Evolutionary conservation across 2,888 invertebrate genomes (phyloP).

Genomic region (Cephus spinipes): DNA sequence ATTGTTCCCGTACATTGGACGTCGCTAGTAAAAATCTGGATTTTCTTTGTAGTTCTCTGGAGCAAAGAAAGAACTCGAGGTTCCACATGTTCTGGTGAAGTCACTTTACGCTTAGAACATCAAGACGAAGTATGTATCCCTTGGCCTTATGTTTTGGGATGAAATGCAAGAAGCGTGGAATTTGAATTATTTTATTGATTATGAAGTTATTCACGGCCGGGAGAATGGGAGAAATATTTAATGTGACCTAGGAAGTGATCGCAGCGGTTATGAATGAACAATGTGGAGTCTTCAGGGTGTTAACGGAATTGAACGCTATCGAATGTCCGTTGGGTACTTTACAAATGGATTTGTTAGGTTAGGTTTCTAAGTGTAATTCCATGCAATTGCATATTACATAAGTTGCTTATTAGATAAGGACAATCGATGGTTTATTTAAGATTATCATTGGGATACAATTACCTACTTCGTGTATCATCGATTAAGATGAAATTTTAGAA

Average conservation of each 20-base stretch:
- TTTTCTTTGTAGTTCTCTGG: neutral
- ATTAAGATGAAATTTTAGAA: neutral
- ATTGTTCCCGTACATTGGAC: neutral
- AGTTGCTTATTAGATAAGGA: neutral
- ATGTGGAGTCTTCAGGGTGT: neutral
- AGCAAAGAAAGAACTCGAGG: neutral
- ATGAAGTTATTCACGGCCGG: neutral
- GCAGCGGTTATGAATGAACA: neutral
- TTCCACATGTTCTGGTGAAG: neutral
- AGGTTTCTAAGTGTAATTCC: neutral
- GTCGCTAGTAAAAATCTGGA: neutral
- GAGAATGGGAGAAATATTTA: neutral
- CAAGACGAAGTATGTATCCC: neutral
- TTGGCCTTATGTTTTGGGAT: neutral
- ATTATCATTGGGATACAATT: neutral
- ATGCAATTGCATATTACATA: neutral
- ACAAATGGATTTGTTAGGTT: neutral
- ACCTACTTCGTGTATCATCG: neutral
- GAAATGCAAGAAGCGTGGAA: neutral
- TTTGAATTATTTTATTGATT: neutral
- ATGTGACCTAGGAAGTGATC: neutral
- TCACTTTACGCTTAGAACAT: neutral
- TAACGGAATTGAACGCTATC: neutral
- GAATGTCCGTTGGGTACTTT: neutral
- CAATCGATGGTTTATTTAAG: neutral